Base-by-base conservation (phyloP, 1,140 invertebrate genomes). In the Prorops nasuta region DNA sequence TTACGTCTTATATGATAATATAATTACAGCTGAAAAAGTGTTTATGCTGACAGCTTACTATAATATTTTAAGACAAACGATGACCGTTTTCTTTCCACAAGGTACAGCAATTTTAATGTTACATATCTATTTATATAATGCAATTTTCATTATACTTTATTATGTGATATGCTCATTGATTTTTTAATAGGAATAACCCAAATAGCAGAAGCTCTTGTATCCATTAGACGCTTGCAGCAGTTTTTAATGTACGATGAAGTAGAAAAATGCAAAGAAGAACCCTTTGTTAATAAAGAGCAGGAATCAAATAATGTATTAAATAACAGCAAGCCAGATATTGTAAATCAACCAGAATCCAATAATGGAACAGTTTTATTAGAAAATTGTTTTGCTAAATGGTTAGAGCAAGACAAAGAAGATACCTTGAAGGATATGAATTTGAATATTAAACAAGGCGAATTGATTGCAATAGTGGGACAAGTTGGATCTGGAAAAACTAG, bases 401-500 rank as follows among this genome's bases (percentile, higher is more conserved):
- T 70, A 3, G 37, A 44, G 0, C 49, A 56, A 10, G 60, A 72
- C 0, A 45, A 55, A 0, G 77, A 79, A 21, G 58, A 79, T 21
- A 80, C 79, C 3, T 58, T 84, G n/a, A 66, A 72, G 1, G 74
- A 80, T 52, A 76, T 88, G 3, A 82, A 74, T 44, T 69, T 85
- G 0, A 73, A 81, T 48, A 81, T 88, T 17, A 80, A 81, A 51
- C 78, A 83, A 2, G 83, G 85, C 7, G 79, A 87, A 20, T 62
- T 92, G 9, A 71, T 88, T 0, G 86, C 86, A 0, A 74, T 93
- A 2, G 85, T 93, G 32, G 91, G 91, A 2, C 83, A 85, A 28
- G 90, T 93, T 21, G 89, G 90, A 4, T 79, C 85, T 0, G 90
- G 91, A 12, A 93, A 93, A 60, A 83, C 80, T 0, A 84, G 91